Evolutionary conservation across 1,140 invertebrate genomes (phyloP), one percentile per base, ranked within the genome.

Genomic region (Ceratina japonica): DNA sequence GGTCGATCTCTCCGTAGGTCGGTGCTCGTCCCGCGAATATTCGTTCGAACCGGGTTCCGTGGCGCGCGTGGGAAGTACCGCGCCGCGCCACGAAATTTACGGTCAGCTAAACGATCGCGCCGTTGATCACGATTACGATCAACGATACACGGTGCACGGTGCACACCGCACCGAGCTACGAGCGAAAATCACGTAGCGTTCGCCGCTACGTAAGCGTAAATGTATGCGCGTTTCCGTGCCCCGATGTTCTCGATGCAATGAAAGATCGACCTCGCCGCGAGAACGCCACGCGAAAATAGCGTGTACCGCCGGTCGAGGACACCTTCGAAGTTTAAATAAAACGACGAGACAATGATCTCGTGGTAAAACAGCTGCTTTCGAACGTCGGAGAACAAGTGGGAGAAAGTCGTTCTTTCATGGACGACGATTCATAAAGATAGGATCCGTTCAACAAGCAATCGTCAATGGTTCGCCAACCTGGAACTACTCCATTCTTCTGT

Each of bases 51-150:
- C 66, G 75, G 49, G 15, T 62, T 65, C 18, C 20, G 76, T 44
- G 37, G 24, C 22, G 31, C 74, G 79, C 74, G 79, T 77, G 75
- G 74, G 75, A 77, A 70, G 75, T 44, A 44, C 37, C 37, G 37
- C 37, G 37, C 37, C 37, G 37, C 44, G 24, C 20, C 59, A 15
- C 54, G 77, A 68, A 69, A 82, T 80, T 82, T 80, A 82, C 77
- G 79, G 68, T 24, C 62, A 49, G 18, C 77, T 75, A 74, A 82
- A 82, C 80, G 77, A 62, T 73, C 58, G 71, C 69, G 65, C 78
- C 69, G 68, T 72, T 78, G 58, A 72, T 72, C 75, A 54, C 75
- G 75, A 63, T 78, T 63, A 63, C 75, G 68, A 78, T 78, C 75
- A 54, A 31, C 61, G 54, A 56, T 56, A n/a, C 54, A 56, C 54